Evolutionary conservation across 2,797 vertebrate genomes (phyloP), one percentile per base, ranked within the genome.

Genomic region (Glossophaga mutica): DNA sequence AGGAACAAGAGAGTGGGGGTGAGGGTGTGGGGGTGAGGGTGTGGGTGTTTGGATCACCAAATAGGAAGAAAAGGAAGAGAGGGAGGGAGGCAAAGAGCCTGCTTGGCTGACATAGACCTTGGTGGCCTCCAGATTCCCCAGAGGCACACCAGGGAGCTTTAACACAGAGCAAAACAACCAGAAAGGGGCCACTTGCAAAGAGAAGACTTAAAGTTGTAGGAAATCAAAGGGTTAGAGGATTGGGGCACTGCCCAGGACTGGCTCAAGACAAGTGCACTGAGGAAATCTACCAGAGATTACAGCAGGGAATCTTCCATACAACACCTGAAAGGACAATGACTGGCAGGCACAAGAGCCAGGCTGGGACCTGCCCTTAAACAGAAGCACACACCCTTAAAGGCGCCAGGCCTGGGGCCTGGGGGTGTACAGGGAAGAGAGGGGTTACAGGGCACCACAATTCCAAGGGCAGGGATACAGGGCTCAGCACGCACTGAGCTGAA

Each of bases 1-100:
- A 84, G 50, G 91, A 98, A 96, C 67, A 67, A 93, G 29, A 95
- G 50, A 90, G 65, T 37, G 57, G 46, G 57, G 55, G 39, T 18
- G 14, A 77, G 86, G 44, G 52, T 42, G 26, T 74, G 79, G 32
- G 71, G 55, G 39, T 18, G 14, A 77, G 86, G 44, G 52, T 42
- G 26, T 74, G 79, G 32, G 71, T 32, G 29, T 65, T 46, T 86
- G 88, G 65, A 71, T 94, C 84, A 82, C 55, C 52, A 79, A 59
- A 85, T 37, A 94, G 70, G 68, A 81, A 91, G 48, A 74, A 24
- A 39, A 39, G 68, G 42, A 44, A 29, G n/a, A 55, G 4, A 24
- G 85, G n/a, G 44, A 62, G 37, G 44, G 19, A 85, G 59, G 65
- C 24, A 44, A 68, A 74, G 78, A 57, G 82, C 8, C 74, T 50